A percentile compares a stretch with the other conserved stretches of the same genome.
Conservation (phyloP, 1,140 invertebrate species). For the Prorops nasuta region DNA sequence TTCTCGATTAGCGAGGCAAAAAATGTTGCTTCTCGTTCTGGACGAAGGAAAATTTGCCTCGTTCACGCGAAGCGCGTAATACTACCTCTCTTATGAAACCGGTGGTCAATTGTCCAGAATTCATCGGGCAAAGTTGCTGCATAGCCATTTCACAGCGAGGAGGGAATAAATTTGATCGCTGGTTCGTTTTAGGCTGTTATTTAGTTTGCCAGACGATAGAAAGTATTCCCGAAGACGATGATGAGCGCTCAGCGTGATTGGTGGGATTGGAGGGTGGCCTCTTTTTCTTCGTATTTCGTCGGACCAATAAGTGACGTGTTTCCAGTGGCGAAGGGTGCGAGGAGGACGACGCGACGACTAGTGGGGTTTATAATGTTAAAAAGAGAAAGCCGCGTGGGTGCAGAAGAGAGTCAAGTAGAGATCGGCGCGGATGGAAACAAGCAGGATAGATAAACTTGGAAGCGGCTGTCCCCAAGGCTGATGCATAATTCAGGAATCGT, state of each 20-base stretch:
- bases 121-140: no score
- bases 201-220: no score
- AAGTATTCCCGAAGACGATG: no score
- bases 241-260: conserved; percentile 28
- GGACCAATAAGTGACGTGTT: conserved; percentile 50
- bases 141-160: no score
- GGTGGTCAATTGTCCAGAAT: no score
- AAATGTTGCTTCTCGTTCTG: no score
- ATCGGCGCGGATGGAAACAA: conserved; percentile 44
- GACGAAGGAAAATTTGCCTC: no score
- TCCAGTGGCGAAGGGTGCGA: conserved; percentile 39
- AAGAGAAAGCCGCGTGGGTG: conserved; percentile 23
- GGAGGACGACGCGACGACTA: conserved; percentile 14
- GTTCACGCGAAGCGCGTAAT: no score
- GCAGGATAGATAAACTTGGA: conserved; percentile 57
- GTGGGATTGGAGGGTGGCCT: conserved; percentile 30
- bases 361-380: background rate
- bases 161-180: no score
- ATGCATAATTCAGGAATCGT: conserved; percentile 60
- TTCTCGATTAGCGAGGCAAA: no score
- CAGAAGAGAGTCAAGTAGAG: conserved; percentile 23
- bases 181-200: no score
- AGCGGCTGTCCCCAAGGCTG: conserved; percentile 54
- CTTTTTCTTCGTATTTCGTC: conserved; percentile 31
- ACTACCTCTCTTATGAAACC: no score